Evolutionary conservation across 2,113 vertebrate species (phyloP).

Genomic region (Stegastes partitus): DNA sequence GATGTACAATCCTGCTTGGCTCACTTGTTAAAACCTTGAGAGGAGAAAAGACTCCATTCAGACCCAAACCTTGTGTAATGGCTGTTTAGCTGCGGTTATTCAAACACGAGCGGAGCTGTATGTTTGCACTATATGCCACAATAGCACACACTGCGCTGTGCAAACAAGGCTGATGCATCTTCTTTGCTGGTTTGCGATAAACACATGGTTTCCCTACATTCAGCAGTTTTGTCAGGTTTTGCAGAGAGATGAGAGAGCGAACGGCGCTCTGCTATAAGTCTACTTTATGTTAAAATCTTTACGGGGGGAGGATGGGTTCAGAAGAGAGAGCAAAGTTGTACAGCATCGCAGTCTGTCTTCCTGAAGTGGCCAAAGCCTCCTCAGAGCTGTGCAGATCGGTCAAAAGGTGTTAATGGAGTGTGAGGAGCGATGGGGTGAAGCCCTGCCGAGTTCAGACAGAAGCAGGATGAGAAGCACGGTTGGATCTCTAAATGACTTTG

Average conservation of each 20-base stretch:
- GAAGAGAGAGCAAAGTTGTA: not conserved
- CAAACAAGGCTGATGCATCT: constrained; percentile 41
- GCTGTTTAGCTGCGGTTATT: constrained; percentile 37
- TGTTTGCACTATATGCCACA: constrained; percentile 12
- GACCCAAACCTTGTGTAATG: constrained; percentile 10
- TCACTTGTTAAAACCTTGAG: constrained; percentile 23
- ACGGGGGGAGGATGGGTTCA: not conserved
- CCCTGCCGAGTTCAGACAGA: not conserved
- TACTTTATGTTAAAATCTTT: not conserved
- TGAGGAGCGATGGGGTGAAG: not conserved
- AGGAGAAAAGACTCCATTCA: constrained; percentile 19
- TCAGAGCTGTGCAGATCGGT: not conserved
- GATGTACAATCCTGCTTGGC: constrained; percentile 53
- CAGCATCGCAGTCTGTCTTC: not conserved
- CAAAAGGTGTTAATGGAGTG: not conserved
- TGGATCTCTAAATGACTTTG: not conserved
- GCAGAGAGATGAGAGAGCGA: constrained; percentile 13
- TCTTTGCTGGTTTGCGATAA: constrained; percentile 47
- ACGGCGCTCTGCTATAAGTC: not conserved
- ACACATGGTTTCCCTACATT: constrained; percentile 57
- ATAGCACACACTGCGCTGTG: constrained; percentile 9
- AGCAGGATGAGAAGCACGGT: constrained; percentile 7
- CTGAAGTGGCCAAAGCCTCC: constrained; percentile 3
- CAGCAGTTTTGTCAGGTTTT: constrained; percentile 26
- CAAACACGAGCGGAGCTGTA: constrained; percentile 6